A percentile compares a stretch with the other conserved stretches of the same genome.
phyloP scores from a whole-genome alignment of 2,113 vertebrate genomes.

The Oxyruncus cristatus region DNA sequence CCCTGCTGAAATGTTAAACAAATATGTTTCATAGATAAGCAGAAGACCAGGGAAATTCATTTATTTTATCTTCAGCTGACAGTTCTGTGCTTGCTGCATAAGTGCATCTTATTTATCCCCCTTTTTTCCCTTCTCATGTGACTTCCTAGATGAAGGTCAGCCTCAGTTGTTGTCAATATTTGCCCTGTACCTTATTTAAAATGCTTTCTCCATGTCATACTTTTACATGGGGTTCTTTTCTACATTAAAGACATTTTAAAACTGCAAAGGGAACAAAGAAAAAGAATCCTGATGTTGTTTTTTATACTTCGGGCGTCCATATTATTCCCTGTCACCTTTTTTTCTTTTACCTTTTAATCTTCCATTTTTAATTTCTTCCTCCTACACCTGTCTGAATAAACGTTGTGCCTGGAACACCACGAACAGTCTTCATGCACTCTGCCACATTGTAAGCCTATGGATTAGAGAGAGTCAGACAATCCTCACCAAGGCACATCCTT shows the following conservation, averaged over 20 bases:
- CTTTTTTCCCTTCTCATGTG: background rate
- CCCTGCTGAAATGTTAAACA: background rate
- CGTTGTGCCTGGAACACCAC: background rate
- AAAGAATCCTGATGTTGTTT: background rate
- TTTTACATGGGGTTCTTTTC: background rate
- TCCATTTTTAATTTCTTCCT: background rate
- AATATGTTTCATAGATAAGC: background rate
- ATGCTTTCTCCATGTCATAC: background rate
- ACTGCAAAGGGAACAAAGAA: background rate
- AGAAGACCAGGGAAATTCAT: background rate
- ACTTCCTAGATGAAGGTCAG: background rate
- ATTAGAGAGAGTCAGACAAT: background rate
- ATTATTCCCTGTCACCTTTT: background rate
- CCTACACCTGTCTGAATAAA: background rate
- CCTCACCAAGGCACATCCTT: background rate
- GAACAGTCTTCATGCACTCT: background rate
- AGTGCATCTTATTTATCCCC: background rate
- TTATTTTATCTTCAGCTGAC: background rate
- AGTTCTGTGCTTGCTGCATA: background rate
- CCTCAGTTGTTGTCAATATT: background rate
- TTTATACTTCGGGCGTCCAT: background rate
- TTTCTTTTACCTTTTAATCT: background rate
- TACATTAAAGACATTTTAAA: background rate
- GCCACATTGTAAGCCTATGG: fast-evolving
- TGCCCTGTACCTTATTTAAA: background rate